These are phyloP conservation scores for Nyctereutes procyonoides DNA, from an alignment of 2,113 vertebrate genomes.

Conservation along the genomic window DNA sequence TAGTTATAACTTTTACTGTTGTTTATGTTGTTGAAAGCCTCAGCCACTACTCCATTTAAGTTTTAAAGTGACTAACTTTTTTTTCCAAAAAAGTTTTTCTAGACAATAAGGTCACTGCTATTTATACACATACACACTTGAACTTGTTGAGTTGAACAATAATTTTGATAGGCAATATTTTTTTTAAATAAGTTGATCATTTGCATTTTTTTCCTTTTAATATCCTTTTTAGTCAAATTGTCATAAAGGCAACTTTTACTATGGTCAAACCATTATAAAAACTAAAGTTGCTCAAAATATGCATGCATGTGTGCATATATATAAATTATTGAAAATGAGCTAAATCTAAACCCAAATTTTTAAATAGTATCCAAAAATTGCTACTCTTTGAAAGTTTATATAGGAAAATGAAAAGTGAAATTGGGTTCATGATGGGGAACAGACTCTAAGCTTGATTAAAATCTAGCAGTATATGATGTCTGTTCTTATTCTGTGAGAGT, in stretches of 20 bases:
- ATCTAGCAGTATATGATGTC: background rate
- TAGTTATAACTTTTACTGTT: background rate
- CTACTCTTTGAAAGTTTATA: background rate
- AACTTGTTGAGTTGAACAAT: background rate
- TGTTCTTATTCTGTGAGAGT: background rate
- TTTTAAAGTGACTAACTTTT: conserved; percentile 24
- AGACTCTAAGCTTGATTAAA: background rate
- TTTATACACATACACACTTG: background rate
- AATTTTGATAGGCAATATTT: background rate
- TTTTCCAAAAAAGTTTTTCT: background rate
- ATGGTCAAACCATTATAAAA: background rate
- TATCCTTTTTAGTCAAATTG: background rate
- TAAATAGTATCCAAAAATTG: background rate
- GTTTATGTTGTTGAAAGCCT: background rate
- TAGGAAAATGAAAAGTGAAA: background rate
- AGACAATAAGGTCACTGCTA: background rate
- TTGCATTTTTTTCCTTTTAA: background rate
- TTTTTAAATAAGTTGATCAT: background rate
- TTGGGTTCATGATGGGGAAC: background rate
- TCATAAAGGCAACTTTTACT: background rate
- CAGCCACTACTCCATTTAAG: background rate
- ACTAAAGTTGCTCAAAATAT: background rate
- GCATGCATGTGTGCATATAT: background rate
- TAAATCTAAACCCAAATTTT: background rate
- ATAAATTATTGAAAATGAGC: background rate